Conservation (phyloP, 2,888 invertebrate species). For the Rhagium mordax region DNA sequence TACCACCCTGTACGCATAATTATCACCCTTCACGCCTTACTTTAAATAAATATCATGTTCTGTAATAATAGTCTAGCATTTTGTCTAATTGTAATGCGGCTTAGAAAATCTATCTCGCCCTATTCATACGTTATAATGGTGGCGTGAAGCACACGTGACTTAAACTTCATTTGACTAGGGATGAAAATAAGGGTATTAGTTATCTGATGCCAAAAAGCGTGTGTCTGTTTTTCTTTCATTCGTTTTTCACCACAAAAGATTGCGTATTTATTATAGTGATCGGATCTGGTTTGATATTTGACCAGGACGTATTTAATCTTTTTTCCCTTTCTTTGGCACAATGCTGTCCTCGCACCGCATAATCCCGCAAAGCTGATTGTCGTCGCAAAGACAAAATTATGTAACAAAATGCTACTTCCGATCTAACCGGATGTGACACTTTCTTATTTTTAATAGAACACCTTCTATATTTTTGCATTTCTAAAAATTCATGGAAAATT, state of each 20-base stretch:
- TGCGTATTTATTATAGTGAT: slow-evolving; percentile 55
- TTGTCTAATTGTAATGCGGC: slow-evolving; percentile 53
- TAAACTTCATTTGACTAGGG: slow-evolving; percentile 60
- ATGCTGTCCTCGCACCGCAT: neutral
- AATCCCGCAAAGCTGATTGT: slow-evolving; percentile 10
- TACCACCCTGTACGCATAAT: slow-evolving; percentile 16
- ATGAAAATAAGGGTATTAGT: slow-evolving; percentile 62
- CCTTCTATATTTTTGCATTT: no score
- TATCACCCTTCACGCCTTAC: slow-evolving; percentile 10
- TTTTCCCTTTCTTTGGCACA: slow-evolving; percentile 31
- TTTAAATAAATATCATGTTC: slow-evolving; percentile 53
- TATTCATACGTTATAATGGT: slow-evolving; percentile 58
- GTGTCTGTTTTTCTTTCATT: slow-evolving; percentile 69
- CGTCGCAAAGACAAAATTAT: neutral
- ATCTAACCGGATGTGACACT: no score
- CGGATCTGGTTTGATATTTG: slow-evolving; percentile 62
- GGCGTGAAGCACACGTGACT: slow-evolving; percentile 61
- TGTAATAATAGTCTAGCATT: slow-evolving; percentile 52
- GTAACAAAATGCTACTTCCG: no score
- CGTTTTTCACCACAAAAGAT: slow-evolving; percentile 65
- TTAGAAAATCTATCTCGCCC: slow-evolving; percentile 52
- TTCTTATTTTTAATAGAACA: no score
- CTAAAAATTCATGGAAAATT: no score
- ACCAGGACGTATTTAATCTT: slow-evolving; percentile 54
- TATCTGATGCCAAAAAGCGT: slow-evolving; percentile 66